Conservation (phyloP, 2,888 invertebrate genomes). For the Caenorhabditis becei region DNA sequence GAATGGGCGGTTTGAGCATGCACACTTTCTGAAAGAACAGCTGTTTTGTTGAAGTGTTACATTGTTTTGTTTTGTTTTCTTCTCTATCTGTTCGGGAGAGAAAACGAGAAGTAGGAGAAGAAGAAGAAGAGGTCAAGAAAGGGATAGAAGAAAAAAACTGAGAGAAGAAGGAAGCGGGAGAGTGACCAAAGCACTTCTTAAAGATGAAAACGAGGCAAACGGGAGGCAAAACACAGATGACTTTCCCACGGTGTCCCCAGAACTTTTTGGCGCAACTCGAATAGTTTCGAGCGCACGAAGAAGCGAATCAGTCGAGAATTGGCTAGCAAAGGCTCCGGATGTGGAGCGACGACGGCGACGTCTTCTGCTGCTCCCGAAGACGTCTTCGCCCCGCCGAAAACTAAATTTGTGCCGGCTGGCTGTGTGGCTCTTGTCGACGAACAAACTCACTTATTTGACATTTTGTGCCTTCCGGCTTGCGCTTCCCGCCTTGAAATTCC, state of each 20-base stretch:
- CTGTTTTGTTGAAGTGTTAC: not conserved
- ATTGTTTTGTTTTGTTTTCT: slow-evolving; percentile 5
- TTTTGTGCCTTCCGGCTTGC: slow-evolving; percentile 46
- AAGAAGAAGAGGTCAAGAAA: slow-evolving; percentile 39
- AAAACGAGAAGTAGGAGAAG: slow-evolving; percentile 10
- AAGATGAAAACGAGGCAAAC: slow-evolving; percentile 33
- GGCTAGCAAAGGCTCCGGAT: slow-evolving; percentile 43
- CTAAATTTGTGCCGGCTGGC: slow-evolving; percentile 51
- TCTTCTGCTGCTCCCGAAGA: slow-evolving; percentile 27
- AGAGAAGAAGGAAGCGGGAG: slow-evolving; percentile 36
- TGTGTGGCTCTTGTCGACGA: slow-evolving; percentile 44
- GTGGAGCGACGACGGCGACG: slow-evolving; percentile 33
- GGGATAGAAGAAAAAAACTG: slow-evolving; percentile 33
- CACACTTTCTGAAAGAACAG: slow-evolving; percentile 28
- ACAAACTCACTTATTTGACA: slow-evolving; percentile 62
- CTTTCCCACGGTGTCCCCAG: slow-evolving; percentile 45
- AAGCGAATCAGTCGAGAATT: slow-evolving; percentile 48
- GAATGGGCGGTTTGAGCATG: slow-evolving; percentile 46
- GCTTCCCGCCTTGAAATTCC: slow-evolving; percentile 1
- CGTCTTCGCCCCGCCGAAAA: slow-evolving; percentile 40
- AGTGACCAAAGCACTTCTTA: slow-evolving; percentile 38
- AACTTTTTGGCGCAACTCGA: not conserved
- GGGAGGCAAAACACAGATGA: slow-evolving; percentile 44
- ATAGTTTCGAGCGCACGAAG: not conserved
- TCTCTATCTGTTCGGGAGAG: slow-evolving; percentile 36